Conservation (phyloP, 1,140 invertebrate species). For the Drosophila pachea region DNA sequence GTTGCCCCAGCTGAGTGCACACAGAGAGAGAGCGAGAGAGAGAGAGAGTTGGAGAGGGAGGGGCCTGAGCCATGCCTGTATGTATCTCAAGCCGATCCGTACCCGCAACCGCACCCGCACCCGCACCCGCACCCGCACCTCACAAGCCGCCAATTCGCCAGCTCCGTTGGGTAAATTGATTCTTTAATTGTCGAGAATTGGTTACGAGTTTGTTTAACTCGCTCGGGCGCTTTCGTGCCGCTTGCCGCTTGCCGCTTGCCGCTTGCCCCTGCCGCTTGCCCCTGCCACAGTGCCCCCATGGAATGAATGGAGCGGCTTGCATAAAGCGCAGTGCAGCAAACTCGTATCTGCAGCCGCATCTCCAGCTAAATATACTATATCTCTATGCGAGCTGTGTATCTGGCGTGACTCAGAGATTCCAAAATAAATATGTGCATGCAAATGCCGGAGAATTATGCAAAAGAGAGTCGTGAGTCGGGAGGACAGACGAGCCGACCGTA, state of each 20-base stretch:
- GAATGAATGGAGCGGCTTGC: conserved; percentile 35
- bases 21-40: conserved; percentile 9
- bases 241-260: conserved; percentile 22
- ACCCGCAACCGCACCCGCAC: conserved; percentile 39
- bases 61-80: background rate
- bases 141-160: conserved; percentile 61
- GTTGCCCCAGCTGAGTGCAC: conserved; percentile 67
- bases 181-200: conserved; percentile 76
- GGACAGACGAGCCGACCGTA: conserved; percentile 9
- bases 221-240: conserved; percentile 40
- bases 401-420: conserved; percentile 57
- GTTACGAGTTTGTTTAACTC: conserved; percentile 75
- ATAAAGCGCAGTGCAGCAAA: conserved; percentile 28
- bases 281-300: conserved; percentile 56
- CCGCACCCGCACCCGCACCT: conserved; percentile 4
- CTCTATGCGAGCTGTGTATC: conserved; percentile 7
- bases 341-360: conserved; percentile 28
- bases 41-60: background rate
- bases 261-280: conserved; percentile 24
- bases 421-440: conserved; percentile 60
- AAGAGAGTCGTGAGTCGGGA: conserved; percentile 14
- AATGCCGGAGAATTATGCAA: conserved; percentile 51
- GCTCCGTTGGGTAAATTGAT: conserved; percentile 75
- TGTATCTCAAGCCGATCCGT: conserved; percentile 4
- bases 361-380: conserved; percentile 13